Percentiles rank a stretch among this genome's conserved stretches.
Conservation (phyloP, 2,797 vertebrate genomes). For the Acridotheres tristis region DNA sequence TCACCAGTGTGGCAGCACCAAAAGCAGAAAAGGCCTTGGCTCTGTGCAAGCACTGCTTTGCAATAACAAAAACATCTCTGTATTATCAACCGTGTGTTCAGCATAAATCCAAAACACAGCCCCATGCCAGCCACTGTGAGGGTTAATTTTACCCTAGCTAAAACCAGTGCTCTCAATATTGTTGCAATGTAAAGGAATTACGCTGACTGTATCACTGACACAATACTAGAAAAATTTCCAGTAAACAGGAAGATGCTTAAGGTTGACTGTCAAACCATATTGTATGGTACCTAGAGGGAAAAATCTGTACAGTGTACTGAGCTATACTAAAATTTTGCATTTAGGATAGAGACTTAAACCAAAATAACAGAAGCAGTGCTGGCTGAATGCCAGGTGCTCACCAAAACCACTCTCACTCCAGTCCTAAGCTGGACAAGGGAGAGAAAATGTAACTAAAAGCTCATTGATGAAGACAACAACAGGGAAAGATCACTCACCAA, state of each 20-base stretch:
- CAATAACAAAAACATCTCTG: neutral
- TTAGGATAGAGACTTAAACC: neutral
- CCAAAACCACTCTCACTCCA: neutral
- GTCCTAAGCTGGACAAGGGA: neutral
- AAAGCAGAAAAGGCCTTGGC: neutral
- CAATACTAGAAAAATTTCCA: neutral
- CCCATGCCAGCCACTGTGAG: neutral
- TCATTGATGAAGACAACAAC: neutral
- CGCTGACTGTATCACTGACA: constrained; percentile 26
- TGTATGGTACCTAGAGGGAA: neutral
- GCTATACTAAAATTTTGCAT: neutral
- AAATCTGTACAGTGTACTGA: neutral
- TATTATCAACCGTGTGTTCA: neutral
- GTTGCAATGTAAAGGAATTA: constrained; percentile 28
- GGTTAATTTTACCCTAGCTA: neutral
- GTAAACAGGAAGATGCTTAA: neutral
- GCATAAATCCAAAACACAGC: neutral
- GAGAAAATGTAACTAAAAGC: neutral
- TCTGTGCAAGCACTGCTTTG: neutral
- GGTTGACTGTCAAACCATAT: neutral
- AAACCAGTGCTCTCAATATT: constrained; percentile 52
- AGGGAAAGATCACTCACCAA: neutral
- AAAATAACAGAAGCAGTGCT: neutral
- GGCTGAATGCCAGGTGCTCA: neutral
- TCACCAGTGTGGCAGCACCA: neutral